Base-by-base conservation (phyloP, 2,113 vertebrate species). In the Heterocephalus glaber region DNA sequence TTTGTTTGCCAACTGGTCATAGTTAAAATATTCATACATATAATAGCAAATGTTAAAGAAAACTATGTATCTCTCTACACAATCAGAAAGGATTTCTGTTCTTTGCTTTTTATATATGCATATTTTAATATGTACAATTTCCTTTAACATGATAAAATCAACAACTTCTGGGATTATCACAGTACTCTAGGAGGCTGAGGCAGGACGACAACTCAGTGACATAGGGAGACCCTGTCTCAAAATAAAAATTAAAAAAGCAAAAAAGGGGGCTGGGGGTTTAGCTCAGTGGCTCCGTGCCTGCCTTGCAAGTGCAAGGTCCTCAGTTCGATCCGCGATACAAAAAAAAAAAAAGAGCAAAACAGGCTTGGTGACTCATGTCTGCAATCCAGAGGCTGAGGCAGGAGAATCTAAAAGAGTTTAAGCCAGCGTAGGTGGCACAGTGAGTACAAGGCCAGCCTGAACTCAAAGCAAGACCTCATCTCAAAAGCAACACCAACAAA, bases 141-240 rank as follows among this genome's bases (percentile, higher is more conserved):
- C 89, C 44, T 85, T 83, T 93, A 86, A 52, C 7, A 89, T 35
- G 41, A 79, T 61, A 95, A 84, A 94, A 80, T 74, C 20, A 87
- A 49, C 9, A 19, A 76, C 30, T 70, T 9, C 30, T 26, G 20
- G 14, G 13, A 38, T 24, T 9, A 81, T 70, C 6, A 7, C 19
- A 38, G 66, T 13, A 70, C n/a, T 38, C 17, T 38, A 70, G n/a
- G 35, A 38, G 66, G 66, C 66, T 38, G 19, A 16, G 66, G 17
- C 17, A 70, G n/a, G 66, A 38, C 17, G 33, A 66, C 33, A 70
- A 70, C 19, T 20, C 7, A 20, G 66, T 70, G n/a, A n/a, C 66
- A 33, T 38, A 70, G n/a, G 16, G 17, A 38, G 35, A 38, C 19
- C 35, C 66, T 38, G 66, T 76, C 38, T 13, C 38, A 44, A 76